A percentile compares a stretch with the other conserved stretches of the same genome.
phyloP scores from a whole-genome alignment of 2,888 invertebrate species.

The Dione juno region DNA sequence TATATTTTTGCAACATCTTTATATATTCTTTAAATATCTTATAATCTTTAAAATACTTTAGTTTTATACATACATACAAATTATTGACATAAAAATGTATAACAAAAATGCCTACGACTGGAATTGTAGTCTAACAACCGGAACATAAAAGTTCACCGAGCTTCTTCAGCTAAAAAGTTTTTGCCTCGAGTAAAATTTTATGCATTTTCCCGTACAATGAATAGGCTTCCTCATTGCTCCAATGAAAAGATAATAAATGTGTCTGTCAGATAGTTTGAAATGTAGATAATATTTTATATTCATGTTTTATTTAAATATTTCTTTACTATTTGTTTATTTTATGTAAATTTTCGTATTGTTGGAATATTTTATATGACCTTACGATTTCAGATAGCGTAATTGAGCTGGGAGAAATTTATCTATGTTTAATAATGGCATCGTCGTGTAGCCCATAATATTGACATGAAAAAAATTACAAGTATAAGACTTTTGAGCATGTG shows the following conservation, averaged over 20 bases:
- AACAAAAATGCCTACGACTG: background rate
- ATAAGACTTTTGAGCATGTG: too few relatives aligned
- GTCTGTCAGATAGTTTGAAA: constrained; percentile 19
- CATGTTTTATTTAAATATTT: background rate
- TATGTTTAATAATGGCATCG: too few relatives aligned
- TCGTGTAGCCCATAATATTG: too few relatives aligned
- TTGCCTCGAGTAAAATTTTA: constrained; percentile 12
- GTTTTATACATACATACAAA: background rate
- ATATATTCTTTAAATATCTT: too few relatives aligned
- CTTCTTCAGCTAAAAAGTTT: constrained; percentile 22
- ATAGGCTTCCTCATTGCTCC: constrained; percentile 21
- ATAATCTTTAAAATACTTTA: too few relatives aligned
- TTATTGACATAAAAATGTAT: background rate
- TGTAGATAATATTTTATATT: constrained; percentile 19
- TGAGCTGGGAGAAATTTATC: background rate
- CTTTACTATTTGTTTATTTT: background rate
- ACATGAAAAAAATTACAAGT: too few relatives aligned
- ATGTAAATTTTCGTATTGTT: constrained; percentile 11
- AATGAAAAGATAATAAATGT: constrained; percentile 26
- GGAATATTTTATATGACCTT: background rate
- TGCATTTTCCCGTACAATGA: constrained; percentile 23
- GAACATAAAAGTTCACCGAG: constrained; percentile 21
- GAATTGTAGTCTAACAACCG: constrained; percentile 16
- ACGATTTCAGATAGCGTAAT: background rate
- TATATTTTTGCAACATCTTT: too few relatives aligned